Conservation (phyloP, 2,113 vertebrate species). For the Sylvia atricapilla region DNA sequence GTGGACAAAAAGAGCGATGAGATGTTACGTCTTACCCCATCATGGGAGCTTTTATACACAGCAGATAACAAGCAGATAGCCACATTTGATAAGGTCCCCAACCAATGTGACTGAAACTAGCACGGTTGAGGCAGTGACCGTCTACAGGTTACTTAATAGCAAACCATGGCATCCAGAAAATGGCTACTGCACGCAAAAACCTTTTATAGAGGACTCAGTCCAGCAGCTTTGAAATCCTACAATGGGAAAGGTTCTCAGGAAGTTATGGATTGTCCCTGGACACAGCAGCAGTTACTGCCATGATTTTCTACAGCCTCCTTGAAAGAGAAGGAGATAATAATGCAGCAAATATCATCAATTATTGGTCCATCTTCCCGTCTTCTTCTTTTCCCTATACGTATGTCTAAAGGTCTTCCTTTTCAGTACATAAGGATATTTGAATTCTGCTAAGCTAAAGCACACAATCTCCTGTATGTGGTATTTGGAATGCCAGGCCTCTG, state of each 20-base stretch:
- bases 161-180: neutral
- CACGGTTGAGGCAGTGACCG: rapidly evolving
- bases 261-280: neutral
- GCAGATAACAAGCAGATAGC: neutral
- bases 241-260: neutral
- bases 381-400: neutral
- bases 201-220: neutral
- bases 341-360: neutral
- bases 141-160: neutral
- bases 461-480: rapidly evolving
- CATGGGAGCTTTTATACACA: neutral
- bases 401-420: neutral
- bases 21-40: neutral
- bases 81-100: neutral
- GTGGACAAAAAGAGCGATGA: neutral
- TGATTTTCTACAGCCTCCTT: neutral
- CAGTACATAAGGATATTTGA: neutral
- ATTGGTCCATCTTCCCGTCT: neutral
- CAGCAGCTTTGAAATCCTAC: neutral
- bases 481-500: neutral
- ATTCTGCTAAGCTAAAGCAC: neutral
- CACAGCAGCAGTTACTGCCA: neutral
- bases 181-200: neutral
- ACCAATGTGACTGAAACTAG: neutral
- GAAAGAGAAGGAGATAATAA: neutral